Evolutionary conservation across 1,140 invertebrate species (phyloP).

Genomic region (Tetramorium simillimum): DNA sequence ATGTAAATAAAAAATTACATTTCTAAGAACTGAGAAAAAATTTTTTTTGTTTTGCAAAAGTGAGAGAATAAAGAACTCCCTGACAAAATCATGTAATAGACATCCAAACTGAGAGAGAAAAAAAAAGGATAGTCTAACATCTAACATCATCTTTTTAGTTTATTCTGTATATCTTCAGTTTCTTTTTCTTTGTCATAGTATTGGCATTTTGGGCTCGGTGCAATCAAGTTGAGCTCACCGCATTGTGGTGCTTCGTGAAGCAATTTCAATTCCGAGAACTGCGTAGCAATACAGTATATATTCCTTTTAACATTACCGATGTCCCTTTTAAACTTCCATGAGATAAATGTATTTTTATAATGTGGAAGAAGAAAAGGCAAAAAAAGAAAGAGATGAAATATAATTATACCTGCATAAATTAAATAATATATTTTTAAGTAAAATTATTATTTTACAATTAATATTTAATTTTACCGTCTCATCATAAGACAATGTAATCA

Average conservation of each 20-base stretch:
- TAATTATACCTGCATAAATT: not conserved
- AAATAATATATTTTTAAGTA: not conserved
- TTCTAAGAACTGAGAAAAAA: not conserved
- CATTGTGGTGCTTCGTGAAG: not conserved
- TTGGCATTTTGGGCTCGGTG: constrained; percentile 59
- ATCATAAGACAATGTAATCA: not conserved
- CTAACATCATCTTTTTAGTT: not conserved
- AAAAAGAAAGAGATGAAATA: not conserved
- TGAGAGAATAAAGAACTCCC: no score
- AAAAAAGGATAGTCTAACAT: not conserved
- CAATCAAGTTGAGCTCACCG: not conserved
- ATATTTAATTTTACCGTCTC: not conserved
- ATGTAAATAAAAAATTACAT: not conserved
- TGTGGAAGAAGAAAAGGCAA: not conserved
- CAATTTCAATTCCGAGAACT: constrained; percentile 25
- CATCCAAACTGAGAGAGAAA: not conserved
- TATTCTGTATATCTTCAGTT: no score
- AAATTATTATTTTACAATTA: not conserved
- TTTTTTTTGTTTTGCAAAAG: not conserved
- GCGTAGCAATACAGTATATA: not conserved
- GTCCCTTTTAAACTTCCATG: not conserved
- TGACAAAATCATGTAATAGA: not conserved
- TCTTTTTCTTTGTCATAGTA: constrained; percentile 59
- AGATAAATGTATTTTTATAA: not conserved
- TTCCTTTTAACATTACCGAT: not conserved